Base-by-base conservation (phyloP, 1,140 invertebrate species). In the Fopius arisanus region DNA sequence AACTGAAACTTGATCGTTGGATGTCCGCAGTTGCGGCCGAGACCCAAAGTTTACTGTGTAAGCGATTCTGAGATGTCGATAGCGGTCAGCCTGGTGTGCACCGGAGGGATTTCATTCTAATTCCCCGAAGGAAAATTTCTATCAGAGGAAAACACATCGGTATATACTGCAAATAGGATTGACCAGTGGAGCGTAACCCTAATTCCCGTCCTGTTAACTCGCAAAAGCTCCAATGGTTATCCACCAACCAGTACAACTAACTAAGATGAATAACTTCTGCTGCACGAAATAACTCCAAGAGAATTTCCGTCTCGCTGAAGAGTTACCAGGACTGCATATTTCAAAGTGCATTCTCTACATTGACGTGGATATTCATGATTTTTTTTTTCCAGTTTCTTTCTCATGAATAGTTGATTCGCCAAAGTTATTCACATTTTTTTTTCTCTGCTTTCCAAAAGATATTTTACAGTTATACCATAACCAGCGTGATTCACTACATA, bases 391-490 rank as follows among this genome's bases (percentile, higher is more conserved):
- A n/a, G n/a, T 62, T 14, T 54, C 12, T 2, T 1, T 51, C 43
- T 28, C 29, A 51, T 67, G 62, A 72, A 72, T 72, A 21, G 21
- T 23, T 67, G 41, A 72, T 72, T 72, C 40, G 43, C 41, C 12
- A 51, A 29, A 72, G 65, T 72, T 72, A 66, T 66, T 67, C 70
- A 72, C 65, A 65, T 48, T 65, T 54, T 72, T 43, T 59, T 65
- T 31, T 37, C 10, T 16, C 9, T 48, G 6, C 16, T 7, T 14
- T 9, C 21, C 3, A 0, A 4, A 12, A 59, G 54, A 59, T 59
- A 28, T 26, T 26, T 10, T 23, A 23, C 9, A 48, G 14, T 48
- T 19, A 12, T 37, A 37, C 33, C 7, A 7, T 19, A 19, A 19
- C 43, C 16, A n/a, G 16, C n/a, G 16, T 48, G 43, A 48, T 19